phyloP scores from a whole-genome alignment of 2,113 vertebrate genomes.

The Pygoscelis adeliae region DNA sequence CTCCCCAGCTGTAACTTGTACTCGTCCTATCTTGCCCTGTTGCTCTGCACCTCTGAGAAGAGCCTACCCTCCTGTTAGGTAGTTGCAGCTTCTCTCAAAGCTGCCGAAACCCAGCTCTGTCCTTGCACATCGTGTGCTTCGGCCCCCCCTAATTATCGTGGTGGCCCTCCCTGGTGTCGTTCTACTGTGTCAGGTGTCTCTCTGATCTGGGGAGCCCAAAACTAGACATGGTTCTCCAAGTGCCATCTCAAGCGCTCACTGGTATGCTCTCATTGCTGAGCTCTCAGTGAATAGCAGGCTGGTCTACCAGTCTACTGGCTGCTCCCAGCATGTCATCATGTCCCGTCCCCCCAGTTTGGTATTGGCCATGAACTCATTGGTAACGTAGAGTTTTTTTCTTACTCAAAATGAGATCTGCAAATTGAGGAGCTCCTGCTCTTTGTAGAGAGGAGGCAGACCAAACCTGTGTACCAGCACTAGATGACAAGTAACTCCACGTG shows the following conservation, averaged over 20 bases:
- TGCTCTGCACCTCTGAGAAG: not conserved
- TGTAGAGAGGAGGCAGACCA: not conserved
- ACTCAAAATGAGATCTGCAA: not conserved
- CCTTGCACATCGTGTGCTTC: fast-evolving
- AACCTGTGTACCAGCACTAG: not conserved
- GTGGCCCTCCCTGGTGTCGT: not conserved
- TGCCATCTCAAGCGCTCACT: not conserved
- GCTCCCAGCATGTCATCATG: not conserved
- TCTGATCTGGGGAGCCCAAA: not conserved
- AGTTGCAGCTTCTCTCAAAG: not conserved
- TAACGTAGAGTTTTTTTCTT: not conserved
- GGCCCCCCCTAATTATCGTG: not conserved
- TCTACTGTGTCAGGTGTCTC: not conserved
- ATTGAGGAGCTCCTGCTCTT: not conserved
- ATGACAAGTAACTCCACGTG: not conserved
- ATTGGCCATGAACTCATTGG: not conserved
- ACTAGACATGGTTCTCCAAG: not conserved
- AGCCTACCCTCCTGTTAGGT: not conserved
- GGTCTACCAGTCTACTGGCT: not conserved
- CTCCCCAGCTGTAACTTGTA: not conserved
- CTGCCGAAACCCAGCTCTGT: not conserved
- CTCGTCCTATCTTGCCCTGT: not conserved
- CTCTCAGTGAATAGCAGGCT: not conserved
- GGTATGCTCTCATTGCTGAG: not conserved
- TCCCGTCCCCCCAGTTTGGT: not conserved